Evolutionary conservation across 2,888 invertebrate species (phyloP).

Genomic region (Ochropacha duplaris): DNA sequence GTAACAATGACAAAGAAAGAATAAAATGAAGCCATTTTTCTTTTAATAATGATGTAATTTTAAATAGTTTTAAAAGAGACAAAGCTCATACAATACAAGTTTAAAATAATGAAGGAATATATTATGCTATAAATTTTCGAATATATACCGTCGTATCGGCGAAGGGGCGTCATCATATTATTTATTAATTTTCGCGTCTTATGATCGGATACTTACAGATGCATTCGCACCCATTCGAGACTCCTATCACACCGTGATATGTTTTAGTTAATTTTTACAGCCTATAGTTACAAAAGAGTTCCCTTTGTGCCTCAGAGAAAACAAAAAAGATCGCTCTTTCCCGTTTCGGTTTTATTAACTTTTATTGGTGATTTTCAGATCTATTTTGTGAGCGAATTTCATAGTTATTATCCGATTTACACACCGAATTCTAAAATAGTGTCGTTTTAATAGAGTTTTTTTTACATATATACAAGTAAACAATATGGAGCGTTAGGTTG

Average conservation of each 20-base stretch:
- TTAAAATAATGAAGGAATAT: not conserved
- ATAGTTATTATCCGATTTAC: too few species aligned
- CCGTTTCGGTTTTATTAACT: too few species aligned
- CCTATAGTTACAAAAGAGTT: too few species aligned
- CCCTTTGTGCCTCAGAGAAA: too few species aligned
- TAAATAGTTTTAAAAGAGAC: not conserved
- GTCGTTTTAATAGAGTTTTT: not conserved
- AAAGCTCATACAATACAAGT: not conserved
- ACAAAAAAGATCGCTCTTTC: too few species aligned
- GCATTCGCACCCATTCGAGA: slow-evolving; percentile 62
- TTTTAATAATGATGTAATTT: not conserved
- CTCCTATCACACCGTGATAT: slow-evolving; percentile 45
- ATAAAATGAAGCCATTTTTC: too few species aligned
- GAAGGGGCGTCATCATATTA: slow-evolving; percentile 48
- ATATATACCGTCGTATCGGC: slow-evolving; percentile 13
- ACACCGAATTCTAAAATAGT: not conserved
- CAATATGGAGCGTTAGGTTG: not conserved
- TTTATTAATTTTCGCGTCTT: slow-evolving; percentile 73
- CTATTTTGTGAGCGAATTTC: too few species aligned
- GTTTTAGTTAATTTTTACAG: too few species aligned
- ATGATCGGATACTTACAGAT: slow-evolving; percentile 54
- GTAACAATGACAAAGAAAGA: too few species aligned
- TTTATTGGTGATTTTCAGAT: too few species aligned
- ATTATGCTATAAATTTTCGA: not conserved
- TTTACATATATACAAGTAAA: not conserved